Base-by-base conservation (phyloP, 53 echinoderm and acorn worm genomes). In the Henricia sp. region DNA sequence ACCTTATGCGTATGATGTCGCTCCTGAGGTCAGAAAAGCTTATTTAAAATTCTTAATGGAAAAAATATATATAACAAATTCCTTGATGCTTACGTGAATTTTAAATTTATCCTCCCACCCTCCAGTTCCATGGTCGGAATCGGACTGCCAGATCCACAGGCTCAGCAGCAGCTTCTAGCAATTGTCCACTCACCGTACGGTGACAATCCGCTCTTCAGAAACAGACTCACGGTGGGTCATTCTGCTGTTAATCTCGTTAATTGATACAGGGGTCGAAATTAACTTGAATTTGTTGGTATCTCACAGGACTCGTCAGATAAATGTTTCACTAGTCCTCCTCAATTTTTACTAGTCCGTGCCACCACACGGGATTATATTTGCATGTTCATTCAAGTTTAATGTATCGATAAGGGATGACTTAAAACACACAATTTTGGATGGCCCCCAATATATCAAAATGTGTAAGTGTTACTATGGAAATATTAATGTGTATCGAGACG, bases 131-230 rank as follows among this genome's bases (percentile, higher is more conserved):
- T 86, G 25, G 74, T 67, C 55, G 46, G 74, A 38, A 19, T 72
- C 1, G 37, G 34, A 32, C 36, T 77, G 11, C 83, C 83, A 64
- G 89, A 72, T 74, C 83, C 72, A 39, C 92, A 94, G 43, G 82
- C 84, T 0, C 94, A 94, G 43, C 90, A 94, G 44, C 94, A 97
- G 67, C 77, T 94, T 23, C 34, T 97, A 62, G 87, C 89, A 6
- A 87, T 97, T 14, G 74, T 91, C 57, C 88, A 91, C 72, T 92
- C 93, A 36, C 94, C 94, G 2, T 94, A 92, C 56, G 94, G 94
- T 52, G 94, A 97, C 62, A 94, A 94, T 48, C 97, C 94, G 16
- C 87, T 94, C 65, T 97, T 94, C 83, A 86, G 88, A 70, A 97
- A 97, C 68, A 94, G 86, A 37, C 82, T 92, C 60, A 82, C 68